phyloP scores from a whole-genome alignment of 2,888 invertebrate genomes.

The Dorcus hopei region DNA sequence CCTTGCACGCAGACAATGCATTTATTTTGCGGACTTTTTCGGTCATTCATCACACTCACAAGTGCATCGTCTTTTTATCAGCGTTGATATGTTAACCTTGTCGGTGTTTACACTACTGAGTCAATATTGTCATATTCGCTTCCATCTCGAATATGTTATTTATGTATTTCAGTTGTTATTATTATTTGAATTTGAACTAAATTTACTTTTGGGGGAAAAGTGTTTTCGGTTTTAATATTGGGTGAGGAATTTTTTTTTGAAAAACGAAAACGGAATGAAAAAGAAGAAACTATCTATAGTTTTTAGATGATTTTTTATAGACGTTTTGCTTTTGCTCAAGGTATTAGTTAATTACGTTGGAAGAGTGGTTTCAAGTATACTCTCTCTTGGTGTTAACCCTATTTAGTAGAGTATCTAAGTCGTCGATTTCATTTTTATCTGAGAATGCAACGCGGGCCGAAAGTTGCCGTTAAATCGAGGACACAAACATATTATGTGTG shows the following conservation, averaged over 20 bases:
- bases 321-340: not conserved
- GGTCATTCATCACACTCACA: slow-evolving; percentile 25
- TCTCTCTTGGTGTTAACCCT: slow-evolving; percentile 29
- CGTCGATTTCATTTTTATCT: slow-evolving; percentile 46
- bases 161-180: no score
- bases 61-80: slow-evolving; percentile 29
- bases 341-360: slow-evolving; percentile 8
- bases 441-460: slow-evolving; percentile 43
- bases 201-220: no score
- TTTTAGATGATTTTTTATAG: no score
- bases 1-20: slow-evolving; percentile 24
- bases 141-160: no score
- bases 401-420: slow-evolving; percentile 23
- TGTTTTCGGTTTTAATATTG: no score
- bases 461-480: slow-evolving; percentile 39
- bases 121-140: not conserved
- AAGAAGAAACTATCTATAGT: no score
- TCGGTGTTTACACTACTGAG: slow-evolving; percentile 15
- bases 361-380: slow-evolving; percentile 21
- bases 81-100: slow-evolving; percentile 19
- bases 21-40: slow-evolving; percentile 20
- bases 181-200: no score
- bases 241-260: no score
- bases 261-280: no score
- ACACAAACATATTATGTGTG: slow-evolving; percentile 46